These are phyloP conservation scores for Xiphophorus couchianus DNA, from an alignment of 2,113 vertebrate genomes.

Conservation along the genomic window DNA sequence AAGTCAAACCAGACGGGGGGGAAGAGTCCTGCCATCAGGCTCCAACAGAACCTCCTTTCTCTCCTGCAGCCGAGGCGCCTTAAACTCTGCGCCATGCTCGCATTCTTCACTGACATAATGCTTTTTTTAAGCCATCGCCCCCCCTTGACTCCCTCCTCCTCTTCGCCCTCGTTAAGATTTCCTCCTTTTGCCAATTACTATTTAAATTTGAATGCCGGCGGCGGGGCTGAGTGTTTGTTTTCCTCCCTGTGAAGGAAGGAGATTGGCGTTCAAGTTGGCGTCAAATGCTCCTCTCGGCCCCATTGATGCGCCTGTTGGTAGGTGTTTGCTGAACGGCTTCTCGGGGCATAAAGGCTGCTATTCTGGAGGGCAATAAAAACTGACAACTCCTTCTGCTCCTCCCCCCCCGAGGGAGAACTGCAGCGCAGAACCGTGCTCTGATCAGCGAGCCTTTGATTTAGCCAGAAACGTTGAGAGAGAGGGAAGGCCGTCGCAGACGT, in stretches of 20 bases:
- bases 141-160: slow-evolving; percentile 8
- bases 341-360: slow-evolving; percentile 51
- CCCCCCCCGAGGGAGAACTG: slow-evolving; percentile 17
- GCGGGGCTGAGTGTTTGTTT: slow-evolving; percentile 70
- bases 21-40: slow-evolving; percentile 61
- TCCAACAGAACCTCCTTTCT: slow-evolving; percentile 78
- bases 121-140: slow-evolving; percentile 76
- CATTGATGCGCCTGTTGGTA: slow-evolving; percentile 53
- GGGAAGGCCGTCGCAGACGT: slow-evolving; percentile 18
- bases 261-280: slow-evolving; percentile 39
- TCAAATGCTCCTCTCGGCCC: slow-evolving; percentile 32
- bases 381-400: neutral
- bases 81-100: slow-evolving; percentile 56
- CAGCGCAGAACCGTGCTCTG: neutral
- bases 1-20: slow-evolving; percentile 64
- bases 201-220: slow-evolving; percentile 70
- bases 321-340: slow-evolving; percentile 64
- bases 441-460: neutral
- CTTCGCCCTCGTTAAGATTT: slow-evolving; percentile 32
- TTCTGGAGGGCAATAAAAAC: slow-evolving; percentile 51
- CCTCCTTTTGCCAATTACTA: slow-evolving; percentile 58
- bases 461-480: neutral
- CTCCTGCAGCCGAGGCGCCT: slow-evolving; percentile 62
- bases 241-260: slow-evolving; percentile 44
- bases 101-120: slow-evolving; percentile 78